phyloP scores from a whole-genome alignment of 1,140 invertebrate genomes.

The Drosophila baimaii region DNA sequence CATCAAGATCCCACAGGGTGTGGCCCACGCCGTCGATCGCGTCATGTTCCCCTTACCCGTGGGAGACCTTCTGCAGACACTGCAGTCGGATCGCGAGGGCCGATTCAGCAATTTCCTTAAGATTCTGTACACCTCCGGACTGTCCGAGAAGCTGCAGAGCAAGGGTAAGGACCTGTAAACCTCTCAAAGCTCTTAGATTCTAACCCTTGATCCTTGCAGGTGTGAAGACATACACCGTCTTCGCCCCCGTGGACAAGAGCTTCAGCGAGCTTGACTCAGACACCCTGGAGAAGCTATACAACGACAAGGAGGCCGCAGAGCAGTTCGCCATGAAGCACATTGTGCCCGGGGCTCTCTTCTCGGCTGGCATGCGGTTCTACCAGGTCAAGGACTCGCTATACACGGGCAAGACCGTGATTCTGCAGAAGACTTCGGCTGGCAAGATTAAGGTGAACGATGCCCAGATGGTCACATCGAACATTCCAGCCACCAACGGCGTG shows the following conservation, averaged over 20 bases:
- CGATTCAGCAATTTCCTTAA: slow-evolving; percentile 92
- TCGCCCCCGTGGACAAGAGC: slow-evolving; percentile 92
- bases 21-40: slow-evolving; percentile 93
- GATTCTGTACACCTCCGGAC: slow-evolving; percentile 89
- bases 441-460: slow-evolving; percentile 92
- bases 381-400: slow-evolving; percentile 91
- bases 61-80: slow-evolving; percentile 91
- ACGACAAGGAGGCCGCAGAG: slow-evolving; percentile 88
- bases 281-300: slow-evolving; percentile 87
- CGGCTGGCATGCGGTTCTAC: slow-evolving; percentile 93
- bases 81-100: slow-evolving; percentile 91
- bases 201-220: slow-evolving; percentile 84
- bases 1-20: slow-evolving; percentile 92
- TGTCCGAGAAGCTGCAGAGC: slow-evolving; percentile 88
- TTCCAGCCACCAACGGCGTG: slow-evolving; percentile 94
- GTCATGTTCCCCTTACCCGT: slow-evolving; percentile 95
- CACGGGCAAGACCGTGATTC: slow-evolving; percentile 87
- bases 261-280: slow-evolving; percentile 88
- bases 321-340: slow-evolving; percentile 92
- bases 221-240: slow-evolving; percentile 92
- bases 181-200: background rate
- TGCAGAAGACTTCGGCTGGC: slow-evolving; percentile 90
- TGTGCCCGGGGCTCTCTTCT: slow-evolving; percentile 90
- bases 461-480: slow-evolving; percentile 91
- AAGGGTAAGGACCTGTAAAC: slow-evolving; percentile 59